These are phyloP conservation scores for Tenthredo scrophulariae DNA, from an alignment of 2,888 invertebrate species.

Conservation along the genomic window DNA sequence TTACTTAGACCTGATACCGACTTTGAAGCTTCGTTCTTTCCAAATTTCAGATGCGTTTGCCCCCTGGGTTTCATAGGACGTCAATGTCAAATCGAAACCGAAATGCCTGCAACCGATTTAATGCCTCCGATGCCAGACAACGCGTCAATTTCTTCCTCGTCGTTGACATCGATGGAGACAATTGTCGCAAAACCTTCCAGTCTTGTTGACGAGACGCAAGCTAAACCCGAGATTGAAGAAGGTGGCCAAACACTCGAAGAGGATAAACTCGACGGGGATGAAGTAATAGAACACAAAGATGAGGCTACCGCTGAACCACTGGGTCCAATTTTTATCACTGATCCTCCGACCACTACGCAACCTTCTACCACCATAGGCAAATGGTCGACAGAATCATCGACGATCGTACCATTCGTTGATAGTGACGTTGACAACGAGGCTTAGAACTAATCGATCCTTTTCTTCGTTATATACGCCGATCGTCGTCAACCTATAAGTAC, in stretches of 20 bases:
- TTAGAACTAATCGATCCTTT: slow-evolving; percentile 56
- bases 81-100: slow-evolving; percentile 83
- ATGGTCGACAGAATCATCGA: slow-evolving; percentile 74
- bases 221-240: slow-evolving; percentile 47
- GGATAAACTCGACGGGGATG: slow-evolving; percentile 10
- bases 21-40: not conserved
- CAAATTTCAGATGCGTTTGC: slow-evolving; percentile 84
- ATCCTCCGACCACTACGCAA: slow-evolving; percentile 67
- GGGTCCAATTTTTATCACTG: slow-evolving; percentile 72
- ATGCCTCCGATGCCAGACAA: slow-evolving; percentile 69
- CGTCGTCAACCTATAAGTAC: not conserved
- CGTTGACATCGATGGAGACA: slow-evolving; percentile 55
- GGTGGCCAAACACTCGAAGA: slow-evolving; percentile 33
- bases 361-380: slow-evolving; percentile 74
- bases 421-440: slow-evolving; percentile 75
- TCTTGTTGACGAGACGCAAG: not conserved
- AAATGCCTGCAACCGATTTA: slow-evolving; percentile 72
- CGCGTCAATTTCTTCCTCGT: slow-evolving; percentile 32
- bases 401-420: slow-evolving; percentile 66
- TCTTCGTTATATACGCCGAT: not conserved
- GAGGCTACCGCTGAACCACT: slow-evolving; percentile 64
- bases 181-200: slow-evolving; percentile 55
- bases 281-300: slow-evolving; percentile 43
- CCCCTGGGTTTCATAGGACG: slow-evolving; percentile 88
- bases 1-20: not conserved